A percentile compares a stretch with the other conserved stretches of the same genome.
phyloP scores from a whole-genome alignment of 2,797 vertebrate species.

The Poeciliopsis gracilis region DNA sequence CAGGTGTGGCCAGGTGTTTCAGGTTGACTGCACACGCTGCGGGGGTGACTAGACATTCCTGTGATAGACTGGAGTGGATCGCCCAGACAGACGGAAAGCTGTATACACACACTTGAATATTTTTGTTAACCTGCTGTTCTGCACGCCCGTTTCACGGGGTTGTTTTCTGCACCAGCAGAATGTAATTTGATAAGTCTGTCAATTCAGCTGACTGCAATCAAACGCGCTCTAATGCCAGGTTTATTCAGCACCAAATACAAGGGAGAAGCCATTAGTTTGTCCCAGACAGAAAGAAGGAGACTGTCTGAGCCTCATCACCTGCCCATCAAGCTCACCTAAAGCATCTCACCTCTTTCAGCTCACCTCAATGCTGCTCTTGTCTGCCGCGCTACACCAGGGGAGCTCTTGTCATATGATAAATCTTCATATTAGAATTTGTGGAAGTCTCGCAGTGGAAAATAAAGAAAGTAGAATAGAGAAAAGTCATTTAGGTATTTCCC shows the following conservation, averaged over 20 bases:
- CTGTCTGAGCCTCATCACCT: slow-evolving; percentile 63
- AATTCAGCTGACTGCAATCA: slow-evolving; percentile 23
- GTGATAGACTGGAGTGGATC: slow-evolving; percentile 66
- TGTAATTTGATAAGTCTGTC: slow-evolving; percentile 49
- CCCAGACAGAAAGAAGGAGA: slow-evolving; percentile 58
- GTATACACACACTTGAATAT: slow-evolving; percentile 20
- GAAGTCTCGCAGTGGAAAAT: neutral
- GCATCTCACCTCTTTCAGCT: slow-evolving; percentile 46
- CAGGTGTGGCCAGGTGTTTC: slow-evolving; percentile 76
- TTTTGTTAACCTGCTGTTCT: slow-evolving; percentile 27
- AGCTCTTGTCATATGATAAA: slow-evolving; percentile 29
- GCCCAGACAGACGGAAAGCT: slow-evolving; percentile 56
- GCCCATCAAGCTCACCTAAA: slow-evolving; percentile 63
- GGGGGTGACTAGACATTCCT: slow-evolving; percentile 72
- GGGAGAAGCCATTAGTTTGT: slow-evolving; percentile 62
- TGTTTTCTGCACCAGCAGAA: slow-evolving; percentile 20
- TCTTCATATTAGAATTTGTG: neutral
- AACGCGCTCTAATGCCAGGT: slow-evolving; percentile 31
- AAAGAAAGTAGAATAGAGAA: neutral
- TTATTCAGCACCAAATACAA: slow-evolving; percentile 59
- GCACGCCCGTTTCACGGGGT: slow-evolving; percentile 37
- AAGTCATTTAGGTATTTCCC: neutral
- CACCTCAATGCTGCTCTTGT: slow-evolving; percentile 69
- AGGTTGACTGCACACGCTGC: slow-evolving; percentile 59
- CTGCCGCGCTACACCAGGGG: slow-evolving; percentile 32